Conservation (phyloP, 92 coral and sea anemone genomes). For the Palythoa heliodiscus region DNA sequence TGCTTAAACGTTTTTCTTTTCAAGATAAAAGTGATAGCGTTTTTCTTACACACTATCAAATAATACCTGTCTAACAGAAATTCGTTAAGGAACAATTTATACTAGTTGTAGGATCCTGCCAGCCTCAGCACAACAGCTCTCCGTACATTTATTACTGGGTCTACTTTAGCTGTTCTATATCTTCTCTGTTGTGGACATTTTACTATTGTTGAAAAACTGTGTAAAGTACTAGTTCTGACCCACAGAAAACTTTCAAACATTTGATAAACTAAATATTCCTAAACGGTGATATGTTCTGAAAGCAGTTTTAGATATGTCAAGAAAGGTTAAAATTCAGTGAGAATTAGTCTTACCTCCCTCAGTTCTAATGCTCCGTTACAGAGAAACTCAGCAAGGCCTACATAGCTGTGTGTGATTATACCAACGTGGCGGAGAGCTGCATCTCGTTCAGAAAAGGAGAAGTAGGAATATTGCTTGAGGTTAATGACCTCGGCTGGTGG, state of each 20-base stretch:
- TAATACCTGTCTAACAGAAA: too few relatives aligned
- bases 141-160: too few relatives aligned
- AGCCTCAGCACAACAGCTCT: too few relatives aligned
- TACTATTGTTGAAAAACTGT: too few relatives aligned
- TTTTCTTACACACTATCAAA: too few relatives aligned
- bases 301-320: neutral
- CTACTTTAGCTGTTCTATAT: neutral
- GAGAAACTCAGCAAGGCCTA: conserved; percentile 54
- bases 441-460: conserved; percentile 71
- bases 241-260: too few relatives aligned
- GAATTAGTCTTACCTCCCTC: neutral
- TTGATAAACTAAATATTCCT: neutral
- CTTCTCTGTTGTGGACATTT: too few relatives aligned
- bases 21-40: too few relatives aligned
- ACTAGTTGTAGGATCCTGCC: too few relatives aligned
- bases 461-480: conserved; percentile 61
- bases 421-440: conserved; percentile 58
- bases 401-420: conserved; percentile 62
- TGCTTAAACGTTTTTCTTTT: too few relatives aligned
- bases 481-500: conserved; percentile 73
- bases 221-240: too few relatives aligned
- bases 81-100: too few relatives aligned
- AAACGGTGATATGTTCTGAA: neutral
- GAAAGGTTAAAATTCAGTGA: neutral
- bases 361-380: neutral